These are phyloP conservation scores for Watsonalla binaria DNA, from an alignment of 2,888 invertebrate species.

Conservation along the genomic window DNA sequence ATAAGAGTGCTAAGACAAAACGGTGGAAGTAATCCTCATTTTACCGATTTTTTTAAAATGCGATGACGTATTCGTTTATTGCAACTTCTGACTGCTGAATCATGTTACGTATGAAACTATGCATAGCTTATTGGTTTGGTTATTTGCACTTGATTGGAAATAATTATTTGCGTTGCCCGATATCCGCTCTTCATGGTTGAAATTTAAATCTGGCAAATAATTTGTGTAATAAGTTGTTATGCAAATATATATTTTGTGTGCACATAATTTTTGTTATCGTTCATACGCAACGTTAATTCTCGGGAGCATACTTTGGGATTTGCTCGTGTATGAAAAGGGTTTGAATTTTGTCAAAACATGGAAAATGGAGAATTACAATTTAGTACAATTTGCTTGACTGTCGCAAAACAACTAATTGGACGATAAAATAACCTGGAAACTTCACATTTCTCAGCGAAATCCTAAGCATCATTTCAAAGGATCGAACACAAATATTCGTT, in stretches of 20 bases:
- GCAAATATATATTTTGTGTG: neutral
- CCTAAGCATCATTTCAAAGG: neutral
- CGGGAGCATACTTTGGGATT: too few relatives aligned
- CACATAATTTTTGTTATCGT: neutral
- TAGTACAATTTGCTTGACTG: neutral
- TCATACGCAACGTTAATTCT: too few relatives aligned
- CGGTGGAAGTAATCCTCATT: too few relatives aligned
- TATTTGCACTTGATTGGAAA: neutral
- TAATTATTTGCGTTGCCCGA: neutral
- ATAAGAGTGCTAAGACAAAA: too few relatives aligned
- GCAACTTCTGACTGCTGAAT: too few relatives aligned
- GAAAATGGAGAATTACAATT: too few relatives aligned
- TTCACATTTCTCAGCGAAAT: neutral
- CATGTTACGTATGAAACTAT: too few relatives aligned
- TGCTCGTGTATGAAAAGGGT: too few relatives aligned
- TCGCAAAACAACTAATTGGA: neutral
- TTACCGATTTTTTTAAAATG: too few relatives aligned
- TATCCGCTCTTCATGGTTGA: neutral
- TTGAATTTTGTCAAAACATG: too few relatives aligned
- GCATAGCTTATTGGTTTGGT: neutral
- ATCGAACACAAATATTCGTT: constrained; percentile 9
- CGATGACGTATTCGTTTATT: too few relatives aligned
- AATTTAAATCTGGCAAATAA: neutral
- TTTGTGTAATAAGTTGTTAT: neutral
- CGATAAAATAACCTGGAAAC: neutral